phyloP scores from a whole-genome alignment of 2,888 invertebrate species.

The Plebejus melissa region DNA sequence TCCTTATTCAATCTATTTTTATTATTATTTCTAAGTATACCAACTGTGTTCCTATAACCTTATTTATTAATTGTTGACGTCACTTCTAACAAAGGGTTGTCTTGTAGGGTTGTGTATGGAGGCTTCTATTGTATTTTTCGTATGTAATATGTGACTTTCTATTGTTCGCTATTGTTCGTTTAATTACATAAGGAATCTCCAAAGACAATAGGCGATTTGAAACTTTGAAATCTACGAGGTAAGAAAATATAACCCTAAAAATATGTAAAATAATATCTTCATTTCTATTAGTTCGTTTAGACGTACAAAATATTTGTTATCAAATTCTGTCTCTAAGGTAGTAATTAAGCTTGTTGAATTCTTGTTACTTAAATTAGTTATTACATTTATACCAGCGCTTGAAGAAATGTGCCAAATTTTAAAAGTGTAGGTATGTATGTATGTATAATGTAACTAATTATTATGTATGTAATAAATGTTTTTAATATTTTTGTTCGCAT shows the following conservation, averaged over 20 bases:
- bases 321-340: background rate
- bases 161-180: conserved; percentile 4
- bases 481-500: too few relatives aligned
- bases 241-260: background rate
- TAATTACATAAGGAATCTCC: background rate
- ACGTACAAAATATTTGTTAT: background rate
- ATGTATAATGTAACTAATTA: too few relatives aligned
- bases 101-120: background rate
- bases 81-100: conserved; percentile 3
- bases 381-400: too few relatives aligned
- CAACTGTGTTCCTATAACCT: background rate
- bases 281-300: background rate
- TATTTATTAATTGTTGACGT: background rate
- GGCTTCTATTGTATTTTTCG: conserved; percentile 2
- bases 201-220: conserved; percentile 3
- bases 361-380: background rate
- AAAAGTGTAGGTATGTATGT: too few relatives aligned
- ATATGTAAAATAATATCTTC: background rate
- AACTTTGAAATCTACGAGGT: conserved; percentile 5
- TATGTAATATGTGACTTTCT: conserved; percentile 13
- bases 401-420: too few relatives aligned
- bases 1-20: too few relatives aligned
- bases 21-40: background rate
- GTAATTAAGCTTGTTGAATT: background rate
- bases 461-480: too few relatives aligned